phyloP scores from a whole-genome alignment of 2,797 vertebrate genomes.

The Loriculus beryllinus region DNA sequence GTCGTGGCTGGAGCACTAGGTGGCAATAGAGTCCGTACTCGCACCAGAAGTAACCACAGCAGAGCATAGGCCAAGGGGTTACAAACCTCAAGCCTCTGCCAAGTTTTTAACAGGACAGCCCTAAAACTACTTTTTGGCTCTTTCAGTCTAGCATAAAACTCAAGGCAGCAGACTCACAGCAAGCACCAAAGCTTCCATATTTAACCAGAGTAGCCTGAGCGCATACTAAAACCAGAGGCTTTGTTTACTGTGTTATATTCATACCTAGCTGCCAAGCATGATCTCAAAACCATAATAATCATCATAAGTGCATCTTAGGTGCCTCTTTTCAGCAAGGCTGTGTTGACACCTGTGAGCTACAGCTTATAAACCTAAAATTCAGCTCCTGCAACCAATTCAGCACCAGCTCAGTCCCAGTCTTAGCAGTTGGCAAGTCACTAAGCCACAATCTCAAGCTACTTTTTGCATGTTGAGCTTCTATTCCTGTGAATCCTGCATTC shows the following conservation, averaged over 20 bases:
- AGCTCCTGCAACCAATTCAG: background rate
- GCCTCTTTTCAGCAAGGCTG: background rate
- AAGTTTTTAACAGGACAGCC: background rate
- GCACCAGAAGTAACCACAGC: background rate
- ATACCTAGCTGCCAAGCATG: background rate
- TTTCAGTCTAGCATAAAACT: background rate
- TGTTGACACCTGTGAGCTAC: background rate
- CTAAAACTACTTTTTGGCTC: background rate
- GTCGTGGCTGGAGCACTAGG: background rate
- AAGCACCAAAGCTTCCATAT: background rate
- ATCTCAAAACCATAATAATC: background rate
- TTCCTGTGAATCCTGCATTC: background rate
- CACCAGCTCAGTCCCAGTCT: background rate
- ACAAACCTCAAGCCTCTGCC: background rate
- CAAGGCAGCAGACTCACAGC: background rate
- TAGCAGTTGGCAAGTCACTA: background rate
- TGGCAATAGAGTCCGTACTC: background rate
- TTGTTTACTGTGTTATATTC: background rate
- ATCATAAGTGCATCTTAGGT: background rate
- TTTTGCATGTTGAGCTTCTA: background rate
- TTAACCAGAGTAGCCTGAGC: background rate
- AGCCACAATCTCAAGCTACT: background rate
- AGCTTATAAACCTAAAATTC: background rate
- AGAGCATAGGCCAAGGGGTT: fast-evolving
- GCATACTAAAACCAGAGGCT: fast-evolving